Conservation (phyloP, 2,797 vertebrate genomes). For the Adrianichthys oophorus region DNA sequence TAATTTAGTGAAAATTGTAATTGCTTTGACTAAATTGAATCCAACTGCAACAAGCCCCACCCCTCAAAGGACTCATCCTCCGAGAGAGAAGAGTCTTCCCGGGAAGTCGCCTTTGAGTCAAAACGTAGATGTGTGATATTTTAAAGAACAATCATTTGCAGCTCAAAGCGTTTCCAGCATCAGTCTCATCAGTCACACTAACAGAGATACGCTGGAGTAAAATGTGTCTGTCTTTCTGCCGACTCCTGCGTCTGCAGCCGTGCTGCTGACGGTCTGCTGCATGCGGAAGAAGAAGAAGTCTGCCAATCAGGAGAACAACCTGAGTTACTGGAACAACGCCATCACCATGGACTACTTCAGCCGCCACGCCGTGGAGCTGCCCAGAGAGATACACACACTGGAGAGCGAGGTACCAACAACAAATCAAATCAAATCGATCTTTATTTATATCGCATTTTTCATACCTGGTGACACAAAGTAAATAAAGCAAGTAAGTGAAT, state of each 20-base stretch:
- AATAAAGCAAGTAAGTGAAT: too few relatives aligned
- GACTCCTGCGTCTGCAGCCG: constrained; percentile 74
- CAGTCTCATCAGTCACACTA: neutral
- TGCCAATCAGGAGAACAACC: constrained; percentile 93
- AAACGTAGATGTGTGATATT: too few relatives aligned
- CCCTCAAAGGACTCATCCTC: too few relatives aligned
- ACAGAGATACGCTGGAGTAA: constrained; percentile 13
- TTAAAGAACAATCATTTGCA: too few relatives aligned
- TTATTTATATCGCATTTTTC: neutral
- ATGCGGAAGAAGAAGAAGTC: constrained; percentile 96
- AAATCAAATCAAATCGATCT: constrained; percentile 16
- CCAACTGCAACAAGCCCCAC: too few relatives aligned
- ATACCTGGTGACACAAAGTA: too few relatives aligned
- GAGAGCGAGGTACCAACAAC: constrained; percentile 89
- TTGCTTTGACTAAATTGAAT: too few relatives aligned
- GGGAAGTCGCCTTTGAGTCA: too few relatives aligned
- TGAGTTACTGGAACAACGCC: constrained; percentile 99
- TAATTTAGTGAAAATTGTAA: too few relatives aligned
- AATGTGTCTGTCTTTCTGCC: neutral
- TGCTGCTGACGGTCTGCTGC: constrained; percentile 95
- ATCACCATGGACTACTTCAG: constrained; percentile 99
- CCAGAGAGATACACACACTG: constrained; percentile 94
- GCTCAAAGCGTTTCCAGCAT: too few relatives aligned
- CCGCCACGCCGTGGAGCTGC: constrained; percentile 94
- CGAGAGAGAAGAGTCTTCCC: too few relatives aligned